Evolutionary conservation across 2,113 vertebrate genomes (phyloP), one percentile per base, ranked within the genome.

Genomic region (Herpailurus yagouaroundi): DNA sequence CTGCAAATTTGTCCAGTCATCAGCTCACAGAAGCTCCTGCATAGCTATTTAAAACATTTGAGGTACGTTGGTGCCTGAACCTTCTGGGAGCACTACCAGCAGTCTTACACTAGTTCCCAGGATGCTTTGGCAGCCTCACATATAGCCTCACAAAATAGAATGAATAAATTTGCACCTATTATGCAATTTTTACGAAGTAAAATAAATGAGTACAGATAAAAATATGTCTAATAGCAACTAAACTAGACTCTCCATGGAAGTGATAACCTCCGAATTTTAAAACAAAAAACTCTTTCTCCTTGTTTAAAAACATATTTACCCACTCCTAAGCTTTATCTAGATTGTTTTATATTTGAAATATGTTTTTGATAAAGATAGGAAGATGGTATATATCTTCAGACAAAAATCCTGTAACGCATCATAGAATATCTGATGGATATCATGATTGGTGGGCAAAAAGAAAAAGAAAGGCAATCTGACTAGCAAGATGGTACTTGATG

Each of bases 91-190:
- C 31, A 88, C 36, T 52, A 68, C 60, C 68, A 87, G 33, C 82
- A 95, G 25, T 45, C 68, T 89, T 81, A 45, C 1, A 31, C 18
- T n/a, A 92, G 48, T 7, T 95, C 96, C 63, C 38, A 79, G 84
- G 77, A 96, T 92, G 71, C 68, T 77, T 83, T 90, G 82, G 55
- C 89, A 97, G 36, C 64, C 33, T 84, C 60, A 89, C 45, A 84
- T 38, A 74, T 5, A 92, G 76, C 38, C 27, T 94, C 86, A 94
- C 91, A 92, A 96, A 97, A 91, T 71, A 95, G 86, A 93, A n/a
- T 74, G 55, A 95, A 97, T 97, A 89, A 38, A 96, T 84, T 93
- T 97, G 63, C 19, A 95, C 33, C 57, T 55, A 80, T 95, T 96
- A 76, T 97, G 55, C n/a, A 95, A 52, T 93, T 96, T 96, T 89